Conservation (phyloP, 2,113 vertebrate species). For the Nothobranchius furzeri region DNA sequence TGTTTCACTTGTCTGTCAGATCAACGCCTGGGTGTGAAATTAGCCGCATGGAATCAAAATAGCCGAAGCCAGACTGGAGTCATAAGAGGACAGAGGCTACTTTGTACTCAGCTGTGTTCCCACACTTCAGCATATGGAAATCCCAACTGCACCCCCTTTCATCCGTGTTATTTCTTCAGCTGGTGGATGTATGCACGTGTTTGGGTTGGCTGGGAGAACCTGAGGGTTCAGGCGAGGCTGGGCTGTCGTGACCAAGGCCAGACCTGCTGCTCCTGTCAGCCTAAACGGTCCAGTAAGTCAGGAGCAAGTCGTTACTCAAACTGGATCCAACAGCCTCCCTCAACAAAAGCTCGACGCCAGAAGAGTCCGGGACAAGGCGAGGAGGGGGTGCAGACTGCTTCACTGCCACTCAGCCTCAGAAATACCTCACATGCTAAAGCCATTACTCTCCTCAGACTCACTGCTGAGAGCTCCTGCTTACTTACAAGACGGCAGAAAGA, state of each 20-base stretch:
- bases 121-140: constrained; percentile 44
- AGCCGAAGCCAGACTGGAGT: constrained; percentile 21
- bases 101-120: constrained; percentile 35
- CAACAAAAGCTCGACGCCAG: constrained; percentile 44
- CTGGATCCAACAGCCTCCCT: constrained; percentile 17
- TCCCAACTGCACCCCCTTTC: constrained; percentile 32
- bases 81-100: constrained; percentile 27
- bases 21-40: constrained; percentile 40
- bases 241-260: constrained; percentile 19
- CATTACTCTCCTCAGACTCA: constrained; percentile 47
- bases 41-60: constrained; percentile 25
- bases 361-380: constrained; percentile 49
- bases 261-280: constrained; percentile 33
- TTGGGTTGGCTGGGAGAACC: constrained; percentile 61
- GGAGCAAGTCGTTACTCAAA: constrained; percentile 39
- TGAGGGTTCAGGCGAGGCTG: constrained; percentile 10
- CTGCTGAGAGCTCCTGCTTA: constrained; percentile 33
- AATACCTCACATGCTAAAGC: constrained; percentile 61
- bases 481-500: constrained; percentile 10
- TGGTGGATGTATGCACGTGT: constrained; percentile 44
- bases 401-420: constrained; percentile 49
- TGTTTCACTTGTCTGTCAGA: constrained; percentile 15
- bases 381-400: constrained; percentile 51
- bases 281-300: constrained; percentile 49
- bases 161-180: constrained; percentile 46